Percentiles rank a stretch among this genome's conserved stretches.
Evolutionary conservation across 2,113 vertebrate species (phyloP).

Genomic region (Xyrauchen texanus): DNA sequence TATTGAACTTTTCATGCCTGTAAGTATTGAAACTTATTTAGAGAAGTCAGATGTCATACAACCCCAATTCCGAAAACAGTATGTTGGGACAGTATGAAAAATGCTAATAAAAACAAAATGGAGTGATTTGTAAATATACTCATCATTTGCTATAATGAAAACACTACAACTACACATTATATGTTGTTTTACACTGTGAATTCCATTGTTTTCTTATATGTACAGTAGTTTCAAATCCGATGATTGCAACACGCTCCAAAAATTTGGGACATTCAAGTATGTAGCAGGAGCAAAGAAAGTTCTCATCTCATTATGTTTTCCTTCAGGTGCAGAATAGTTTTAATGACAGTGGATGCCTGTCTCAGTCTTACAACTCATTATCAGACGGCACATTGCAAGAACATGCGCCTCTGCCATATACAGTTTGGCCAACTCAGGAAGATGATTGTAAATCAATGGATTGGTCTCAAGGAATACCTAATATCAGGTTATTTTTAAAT

Average conservation of each 20-base stretch:
- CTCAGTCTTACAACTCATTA: constrained; percentile 40
- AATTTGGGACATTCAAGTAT: background rate
- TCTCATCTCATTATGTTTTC: background rate
- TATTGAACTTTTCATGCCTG: background rate
- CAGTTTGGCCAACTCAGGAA: constrained; percentile 64
- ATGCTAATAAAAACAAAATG: no score
- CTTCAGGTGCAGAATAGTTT: constrained; percentile 55
- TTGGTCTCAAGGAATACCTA: constrained; percentile 52
- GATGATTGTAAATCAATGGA: constrained; percentile 59
- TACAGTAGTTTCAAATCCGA: no score
- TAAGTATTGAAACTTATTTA: background rate
- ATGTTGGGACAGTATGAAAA: no score
- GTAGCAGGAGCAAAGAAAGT: background rate
- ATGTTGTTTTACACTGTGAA: no score
- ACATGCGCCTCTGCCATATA: constrained; percentile 41
- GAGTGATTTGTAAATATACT: no score
- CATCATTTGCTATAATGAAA: no score
- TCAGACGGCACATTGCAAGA: constrained; percentile 52
- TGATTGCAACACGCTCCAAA: no score
- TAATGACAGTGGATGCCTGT: constrained; percentile 31
- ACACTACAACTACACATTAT: no score
- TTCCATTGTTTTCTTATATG: no score
- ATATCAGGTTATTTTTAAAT: constrained; percentile 61
- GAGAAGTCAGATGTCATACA: background rate
- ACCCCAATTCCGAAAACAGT: no score